Percentiles rank a stretch among this genome's conserved stretches.
Evolutionary conservation across 2,888 invertebrate species (phyloP).

Genomic region (Cremastinae sp.): DNA sequence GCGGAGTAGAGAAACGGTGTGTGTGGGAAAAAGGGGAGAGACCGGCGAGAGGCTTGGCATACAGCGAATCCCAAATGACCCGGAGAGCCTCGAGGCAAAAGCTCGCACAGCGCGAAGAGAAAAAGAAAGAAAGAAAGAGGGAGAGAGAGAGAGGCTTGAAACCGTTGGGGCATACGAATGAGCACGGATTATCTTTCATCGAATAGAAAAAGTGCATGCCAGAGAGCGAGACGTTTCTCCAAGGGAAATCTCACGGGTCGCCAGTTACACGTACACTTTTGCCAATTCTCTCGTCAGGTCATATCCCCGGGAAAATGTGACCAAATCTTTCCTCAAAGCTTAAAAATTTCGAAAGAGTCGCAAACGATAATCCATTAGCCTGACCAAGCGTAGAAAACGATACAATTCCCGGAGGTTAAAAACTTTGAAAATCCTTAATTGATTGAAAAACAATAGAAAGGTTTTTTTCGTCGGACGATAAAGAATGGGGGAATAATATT

Average conservation of each 20-base stretch:
- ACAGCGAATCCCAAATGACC: constrained; percentile 56
- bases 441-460: constrained; percentile 18
- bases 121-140: not conserved
- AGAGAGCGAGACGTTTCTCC: constrained; percentile 21
- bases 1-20: not conserved
- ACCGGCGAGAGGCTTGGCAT: constrained; percentile 28
- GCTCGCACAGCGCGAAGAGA: constrained; percentile 27
- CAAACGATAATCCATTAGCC: too few relatives aligned
- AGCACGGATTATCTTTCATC: constrained; percentile 59
- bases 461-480: constrained; percentile 13
- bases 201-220: constrained; percentile 47
- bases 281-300: constrained; percentile 40
- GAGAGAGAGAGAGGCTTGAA: constrained; percentile 28
- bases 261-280: too few relatives aligned
- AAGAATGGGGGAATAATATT: not conserved
- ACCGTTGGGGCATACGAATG: constrained; percentile 56
- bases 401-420: too few relatives aligned
- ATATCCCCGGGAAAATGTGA: too few relatives aligned
- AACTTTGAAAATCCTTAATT: not conserved
- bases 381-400: too few relatives aligned
- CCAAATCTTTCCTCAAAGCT: too few relatives aligned
- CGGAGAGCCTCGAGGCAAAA: constrained; percentile 47
- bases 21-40: not conserved
- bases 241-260: too few relatives aligned
- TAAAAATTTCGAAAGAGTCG: too few relatives aligned